Conservation (phyloP, 2,888 invertebrate genomes). For the Parnassius mnemosyne region DNA sequence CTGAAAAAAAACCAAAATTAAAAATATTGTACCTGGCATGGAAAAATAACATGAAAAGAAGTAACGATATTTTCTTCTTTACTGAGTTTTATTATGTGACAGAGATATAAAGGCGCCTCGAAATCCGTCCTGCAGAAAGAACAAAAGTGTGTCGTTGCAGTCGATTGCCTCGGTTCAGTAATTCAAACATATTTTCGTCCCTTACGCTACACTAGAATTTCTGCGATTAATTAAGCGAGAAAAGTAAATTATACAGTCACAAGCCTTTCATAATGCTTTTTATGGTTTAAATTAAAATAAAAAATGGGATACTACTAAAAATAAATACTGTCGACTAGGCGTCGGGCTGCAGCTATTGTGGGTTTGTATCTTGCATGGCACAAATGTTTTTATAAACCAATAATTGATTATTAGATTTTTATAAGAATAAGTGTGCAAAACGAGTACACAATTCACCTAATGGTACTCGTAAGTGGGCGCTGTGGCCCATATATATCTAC, state of each 20-base stretch:
- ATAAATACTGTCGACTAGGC: too few relatives aligned
- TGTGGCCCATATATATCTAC: too few relatives aligned
- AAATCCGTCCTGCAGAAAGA: slow-evolving; percentile 5
- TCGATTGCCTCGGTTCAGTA: background rate
- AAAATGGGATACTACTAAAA: too few relatives aligned
- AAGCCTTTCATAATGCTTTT: background rate
- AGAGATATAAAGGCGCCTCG: slow-evolving; percentile 11
- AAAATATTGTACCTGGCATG: too few relatives aligned
- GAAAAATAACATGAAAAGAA: slow-evolving; percentile 8
- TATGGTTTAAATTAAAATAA: background rate
- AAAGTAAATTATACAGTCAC: background rate
- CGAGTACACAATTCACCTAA: too few relatives aligned
- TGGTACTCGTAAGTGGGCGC: too few relatives aligned
- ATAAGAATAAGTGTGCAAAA: too few relatives aligned
- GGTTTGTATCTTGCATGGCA: too few relatives aligned
- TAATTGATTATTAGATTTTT: too few relatives aligned
- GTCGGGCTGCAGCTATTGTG: too few relatives aligned
- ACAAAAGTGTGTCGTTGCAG: slow-evolving; percentile 3
- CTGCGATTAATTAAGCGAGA: background rate
- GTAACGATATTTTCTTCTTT: slow-evolving; percentile 6
- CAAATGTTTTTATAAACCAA: too few relatives aligned
- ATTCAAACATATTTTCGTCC: slow-evolving; percentile 14
- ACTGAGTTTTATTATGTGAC: slow-evolving; percentile 16
- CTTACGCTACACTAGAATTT: background rate
- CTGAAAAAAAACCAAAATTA: too few relatives aligned